These are phyloP conservation scores for Drosophila serrata DNA, from an alignment of 1,140 invertebrate genomes.

Conservation along the genomic window DNA sequence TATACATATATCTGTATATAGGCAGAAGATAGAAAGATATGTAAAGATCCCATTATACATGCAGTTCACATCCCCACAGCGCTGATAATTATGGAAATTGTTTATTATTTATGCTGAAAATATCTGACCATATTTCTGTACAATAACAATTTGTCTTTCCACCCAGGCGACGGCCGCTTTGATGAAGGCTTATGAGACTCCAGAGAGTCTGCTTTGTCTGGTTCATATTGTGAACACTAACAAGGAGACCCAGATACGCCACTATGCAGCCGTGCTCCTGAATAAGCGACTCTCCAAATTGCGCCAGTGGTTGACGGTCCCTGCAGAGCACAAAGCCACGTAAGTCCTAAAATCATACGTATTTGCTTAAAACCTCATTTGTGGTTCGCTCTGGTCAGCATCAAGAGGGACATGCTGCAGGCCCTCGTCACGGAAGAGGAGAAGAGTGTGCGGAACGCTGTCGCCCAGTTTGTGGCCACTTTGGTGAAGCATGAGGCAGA, in stretches of 20 bases:
- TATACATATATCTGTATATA: constrained; percentile 21
- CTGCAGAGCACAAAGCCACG: constrained; percentile 86
- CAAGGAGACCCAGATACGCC: constrained; percentile 88
- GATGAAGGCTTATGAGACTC: constrained; percentile 88
- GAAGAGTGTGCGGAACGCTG: constrained; percentile 88
- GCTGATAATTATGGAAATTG: neutral
- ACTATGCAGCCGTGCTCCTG: constrained; percentile 89
- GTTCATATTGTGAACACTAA: constrained; percentile 87
- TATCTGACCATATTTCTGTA: constrained; percentile 22
- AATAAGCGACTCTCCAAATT: constrained; percentile 87
- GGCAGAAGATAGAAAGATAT: neutral
- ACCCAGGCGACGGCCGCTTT: constrained; percentile 88
- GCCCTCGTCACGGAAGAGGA: constrained; percentile 88
- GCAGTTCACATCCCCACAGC: neutral
- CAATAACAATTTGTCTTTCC: constrained; percentile 2
- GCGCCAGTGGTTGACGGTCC: constrained; percentile 88
- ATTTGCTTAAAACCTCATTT: too few relatives aligned
- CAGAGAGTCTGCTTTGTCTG: constrained; percentile 87
- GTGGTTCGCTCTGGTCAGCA: constrained; percentile 80
- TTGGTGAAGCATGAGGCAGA: constrained; percentile 90
- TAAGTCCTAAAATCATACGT: constrained; percentile 57
- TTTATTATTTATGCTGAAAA: constrained; percentile 9
- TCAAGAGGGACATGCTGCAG: constrained; percentile 87
- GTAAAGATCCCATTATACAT: neutral
- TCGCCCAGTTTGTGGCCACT: constrained; percentile 89